These are phyloP conservation scores for Daboia siamensis DNA, from an alignment of 2,113 vertebrate genomes.

Conservation along the genomic window DNA sequence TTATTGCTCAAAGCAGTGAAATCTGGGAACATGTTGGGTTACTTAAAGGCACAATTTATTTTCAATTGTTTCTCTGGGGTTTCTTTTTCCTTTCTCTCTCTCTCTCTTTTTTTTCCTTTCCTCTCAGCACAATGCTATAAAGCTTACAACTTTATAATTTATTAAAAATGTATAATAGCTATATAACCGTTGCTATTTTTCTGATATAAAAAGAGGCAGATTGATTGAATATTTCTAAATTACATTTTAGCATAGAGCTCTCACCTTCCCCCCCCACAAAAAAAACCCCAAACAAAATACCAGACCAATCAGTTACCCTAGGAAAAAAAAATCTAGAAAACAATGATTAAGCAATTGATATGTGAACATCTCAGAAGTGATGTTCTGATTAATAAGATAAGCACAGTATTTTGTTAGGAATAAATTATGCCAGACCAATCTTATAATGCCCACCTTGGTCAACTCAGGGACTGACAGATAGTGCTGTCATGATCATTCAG, in stretches of 20 bases:
- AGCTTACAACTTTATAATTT: background rate
- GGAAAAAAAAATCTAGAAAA: background rate
- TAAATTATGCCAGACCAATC: background rate
- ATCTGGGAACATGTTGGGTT: background rate
- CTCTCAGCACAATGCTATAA: background rate
- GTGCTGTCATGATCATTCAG: background rate
- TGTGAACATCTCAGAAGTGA: background rate
- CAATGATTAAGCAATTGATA: background rate
- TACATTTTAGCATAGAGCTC: background rate
- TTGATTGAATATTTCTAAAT: background rate
- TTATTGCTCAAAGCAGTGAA: background rate
- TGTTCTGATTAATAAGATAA: background rate
- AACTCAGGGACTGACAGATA: background rate
- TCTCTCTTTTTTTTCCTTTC: background rate
- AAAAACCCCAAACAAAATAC: background rate
- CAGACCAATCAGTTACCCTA: background rate
- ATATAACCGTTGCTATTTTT: background rate
- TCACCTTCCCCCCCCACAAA: background rate
- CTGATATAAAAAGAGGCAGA: background rate
- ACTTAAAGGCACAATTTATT: conserved; percentile 15
- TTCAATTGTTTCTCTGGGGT: background rate
- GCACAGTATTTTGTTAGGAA: background rate
- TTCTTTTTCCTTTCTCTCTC: background rate
- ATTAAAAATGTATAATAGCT: background rate
- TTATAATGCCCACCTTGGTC: background rate